Evolutionary conservation across 2,888 invertebrate species (phyloP).

Genomic region (Amphipoea oculea): DNA sequence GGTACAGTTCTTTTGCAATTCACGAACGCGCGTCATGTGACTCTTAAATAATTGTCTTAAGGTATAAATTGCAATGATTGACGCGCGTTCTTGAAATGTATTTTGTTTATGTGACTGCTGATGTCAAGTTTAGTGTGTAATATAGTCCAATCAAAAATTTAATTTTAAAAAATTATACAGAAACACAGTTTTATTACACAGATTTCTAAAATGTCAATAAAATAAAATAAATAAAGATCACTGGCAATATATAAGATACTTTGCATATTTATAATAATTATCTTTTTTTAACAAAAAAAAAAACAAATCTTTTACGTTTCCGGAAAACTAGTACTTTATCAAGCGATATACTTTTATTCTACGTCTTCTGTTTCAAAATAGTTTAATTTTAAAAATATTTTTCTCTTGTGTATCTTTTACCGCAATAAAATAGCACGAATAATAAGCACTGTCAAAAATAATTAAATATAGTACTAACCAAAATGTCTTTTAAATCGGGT

Average conservation of each 20-base stretch:
- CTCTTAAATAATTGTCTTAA: neutral
- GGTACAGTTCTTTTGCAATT: neutral
- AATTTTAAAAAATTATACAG: neutral
- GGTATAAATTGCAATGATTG: neutral
- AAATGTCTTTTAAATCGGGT: slow-evolving; percentile 19
- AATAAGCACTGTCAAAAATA: slow-evolving; percentile 2
- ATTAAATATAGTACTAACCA: neutral
- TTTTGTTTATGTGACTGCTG: no score
- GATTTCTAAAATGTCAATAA: neutral
- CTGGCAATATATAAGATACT: neutral
- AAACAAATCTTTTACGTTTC: neutral
- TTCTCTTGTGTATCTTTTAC: neutral
- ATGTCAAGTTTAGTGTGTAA: no score
- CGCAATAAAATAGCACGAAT: neutral
- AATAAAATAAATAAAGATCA: neutral
- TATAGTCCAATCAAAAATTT: neutral
- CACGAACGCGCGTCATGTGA: neutral
- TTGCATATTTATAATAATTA: neutral
- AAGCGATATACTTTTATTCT: neutral
- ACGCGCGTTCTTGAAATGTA: neutral
- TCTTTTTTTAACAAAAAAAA: no score
- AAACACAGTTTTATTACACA: neutral
- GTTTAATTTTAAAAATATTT: neutral
- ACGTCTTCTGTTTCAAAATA: neutral
- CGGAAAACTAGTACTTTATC: neutral